Base-by-base conservation (phyloP, 2,888 invertebrate genomes). In the Druceiella hillmani region DNA sequence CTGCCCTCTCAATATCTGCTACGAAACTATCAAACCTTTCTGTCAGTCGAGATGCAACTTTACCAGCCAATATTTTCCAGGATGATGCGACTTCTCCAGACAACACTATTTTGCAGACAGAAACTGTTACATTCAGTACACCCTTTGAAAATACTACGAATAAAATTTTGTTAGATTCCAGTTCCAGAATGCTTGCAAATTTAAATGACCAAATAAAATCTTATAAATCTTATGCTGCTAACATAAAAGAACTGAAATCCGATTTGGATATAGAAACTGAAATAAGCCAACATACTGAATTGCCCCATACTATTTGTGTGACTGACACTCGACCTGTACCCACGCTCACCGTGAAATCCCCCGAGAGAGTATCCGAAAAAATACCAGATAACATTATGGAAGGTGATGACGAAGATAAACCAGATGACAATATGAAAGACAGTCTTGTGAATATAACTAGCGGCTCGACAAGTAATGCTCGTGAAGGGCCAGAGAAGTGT, bases 61-160 rank as follows among this genome's bases (percentile, higher is more conserved):
- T 80, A 11, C 80, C 81, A 1, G 79, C 78, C 4, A 80, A 80
- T 55, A 79, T 80, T 52, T 79, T 81, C 53, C 79, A 81, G 56
- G 79, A 81, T 49, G 80, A 80, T 46, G 77, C 74, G 0, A 74
- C 76, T 1, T 79, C 79, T 1, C 78, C 79, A 0, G 78, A 79
- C 45, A 65, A 68, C 41, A 64, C 69, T 2, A 62, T 63, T 3
- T 44, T 53, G 10, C 57, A 56, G 20, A 40, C 48, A 50, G 17
- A 54, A 52, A 39, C 41, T 51, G 4, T 51, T 55, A 14, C 24
- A 53, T 6, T 48, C 49, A 1, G 56, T 56, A 24, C 54, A 58
- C n/a, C n/a, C n/a, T n/a, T n/a, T n/a, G n/a, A n/a, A n/a, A n/a
- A n/a, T n/a, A 35, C 33, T 13, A 28, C 46, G 31, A 31, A 36